Evolutionary conservation across 2,113 vertebrate species (phyloP), one percentile per base, ranked within the genome.

Genomic region (Lampris incognitus): DNA sequence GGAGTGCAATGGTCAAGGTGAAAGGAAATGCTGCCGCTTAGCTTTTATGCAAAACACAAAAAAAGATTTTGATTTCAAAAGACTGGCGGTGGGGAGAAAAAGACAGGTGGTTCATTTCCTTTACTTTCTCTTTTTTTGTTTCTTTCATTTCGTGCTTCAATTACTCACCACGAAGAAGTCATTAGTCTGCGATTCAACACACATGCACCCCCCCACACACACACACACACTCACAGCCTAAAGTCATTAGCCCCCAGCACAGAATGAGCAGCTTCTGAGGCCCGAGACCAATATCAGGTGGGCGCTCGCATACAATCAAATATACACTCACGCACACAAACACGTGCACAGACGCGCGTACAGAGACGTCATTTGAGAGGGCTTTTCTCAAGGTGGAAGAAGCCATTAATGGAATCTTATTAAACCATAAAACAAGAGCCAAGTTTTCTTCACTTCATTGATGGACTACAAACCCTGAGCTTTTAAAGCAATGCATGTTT

Each of bases 351-450:
- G 7, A 36, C 48, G 65, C 10, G 58, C 24, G 59, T 54, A 70
- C 44, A 67, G 56, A 66, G 73, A 79, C 72, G 42, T 7, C 52
- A 70, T 85, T 82, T 77, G 64, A 82, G 46, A 58, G 38, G 54
- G 66, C 56, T 74, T 84, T 83, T 86, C 58, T 84, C 78, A 89
- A 91, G 83, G 79, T 85, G 78, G 85, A 81, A 87, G 76, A 85
- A 83, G 72, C 61, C 82, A 74, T 91, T 88, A 92, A 79, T 75
- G 72, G 82, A 90, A 87, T 88, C 81, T 82, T 85, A 91, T 90
- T 87, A 89, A 90, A 88, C 76, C 85, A 88, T 81, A 91, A 91
- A 91, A 87, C 73, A 86, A 75, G 74, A 88, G 77, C 9, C 3
- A 83, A 76, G 78, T 84, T 88, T 82, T 83, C 74, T 84, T 68